These are phyloP conservation scores for Neuroscelio doddi DNA, from an alignment of 2,888 invertebrate species.

Conservation along the genomic window DNA sequence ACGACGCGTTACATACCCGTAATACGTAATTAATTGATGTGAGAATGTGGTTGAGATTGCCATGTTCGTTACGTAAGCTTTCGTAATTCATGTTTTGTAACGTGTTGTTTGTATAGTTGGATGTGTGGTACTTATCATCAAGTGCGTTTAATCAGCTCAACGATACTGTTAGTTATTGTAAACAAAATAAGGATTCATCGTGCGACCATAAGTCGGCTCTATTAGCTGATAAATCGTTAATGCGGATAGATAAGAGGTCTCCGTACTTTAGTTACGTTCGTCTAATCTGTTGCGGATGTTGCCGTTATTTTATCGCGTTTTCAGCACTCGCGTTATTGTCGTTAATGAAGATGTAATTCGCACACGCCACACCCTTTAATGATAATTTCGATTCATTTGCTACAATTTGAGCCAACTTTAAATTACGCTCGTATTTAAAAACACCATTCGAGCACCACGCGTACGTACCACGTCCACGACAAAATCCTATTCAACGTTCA, in stretches of 20 bases:
- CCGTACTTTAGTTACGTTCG: constrained; percentile 26
- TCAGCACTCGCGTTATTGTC: constrained; percentile 38
- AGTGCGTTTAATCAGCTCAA: constrained; percentile 16
- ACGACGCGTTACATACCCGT: constrained; percentile 9
- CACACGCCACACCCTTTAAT: constrained; percentile 4
- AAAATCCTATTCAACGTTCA: too few species aligned
- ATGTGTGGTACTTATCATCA: constrained; percentile 19
- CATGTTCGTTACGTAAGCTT: constrained; percentile 48
- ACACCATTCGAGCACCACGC: too few species aligned
- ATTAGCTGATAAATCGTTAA: constrained; percentile 38
- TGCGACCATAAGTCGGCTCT: constrained; percentile 21
- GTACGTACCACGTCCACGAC: too few species aligned
- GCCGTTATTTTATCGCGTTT: constrained; percentile 37
- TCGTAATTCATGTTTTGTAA: constrained; percentile 62
- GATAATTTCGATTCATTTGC: not conserved
- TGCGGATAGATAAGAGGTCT: constrained; percentile 34
- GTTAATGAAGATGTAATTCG: constrained; percentile 30
- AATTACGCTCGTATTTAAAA: too few species aligned
- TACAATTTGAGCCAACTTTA: not conserved
- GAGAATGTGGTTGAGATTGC: constrained; percentile 5
- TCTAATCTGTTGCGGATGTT: constrained; percentile 41
- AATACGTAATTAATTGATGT: constrained; percentile 16
- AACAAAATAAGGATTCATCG: constrained; percentile 33
- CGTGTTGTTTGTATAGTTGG: constrained; percentile 37
- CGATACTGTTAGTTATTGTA: constrained; percentile 27